Base-by-base conservation (phyloP, 2,797 vertebrate genomes). In the Triplophysa yarkandensis region DNA sequence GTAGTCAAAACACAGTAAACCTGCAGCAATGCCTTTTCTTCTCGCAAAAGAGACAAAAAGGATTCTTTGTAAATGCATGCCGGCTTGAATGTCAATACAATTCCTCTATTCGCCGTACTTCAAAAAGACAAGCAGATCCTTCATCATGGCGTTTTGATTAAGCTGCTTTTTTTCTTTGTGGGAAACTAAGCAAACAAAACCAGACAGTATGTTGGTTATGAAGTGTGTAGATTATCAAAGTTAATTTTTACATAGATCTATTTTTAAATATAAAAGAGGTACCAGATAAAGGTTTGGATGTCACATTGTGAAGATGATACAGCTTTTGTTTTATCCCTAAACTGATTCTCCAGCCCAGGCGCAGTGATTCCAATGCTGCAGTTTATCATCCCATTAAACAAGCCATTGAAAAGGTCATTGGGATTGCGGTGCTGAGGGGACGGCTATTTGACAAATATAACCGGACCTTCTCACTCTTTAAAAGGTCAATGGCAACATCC, bases 401-500 rank as follows among this genome's bases (percentile, higher is more conserved):
- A 44, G 32, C 11, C 14, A 36, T 32, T 74, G 57, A 77, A 80
- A 82, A 77, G 81, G 80, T 71, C 76, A 81, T 28, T 39, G 23
- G 46, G 44, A 74, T 69, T 32, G 58, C 46, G 61, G n/a, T 62
- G 19, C 21, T 16, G 46, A 52, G 21, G 57, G 34, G 70, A 80
- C 52, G 44, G 48, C 54, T 46, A 55, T 61, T 64, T 72, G 68
- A 80, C 61, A 55, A 72, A 83, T 75, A 80, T 69, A 69, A 76
- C 71, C 64, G 23, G 46, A 44, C 34, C 52, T 65, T 46, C 57
- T 41, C 60, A 23, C 52, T 68, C 14, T 58, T 67, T 69, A 28
- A 79, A 82, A 81, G 83, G 77, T 82, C 77, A 82, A 21, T 4
- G 8, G 54, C 17, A 57, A 68, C 68, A 73, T 68, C 46, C 21